These are phyloP conservation scores for Argynnis bischoffii DNA, from an alignment of 2,888 invertebrate genomes.

Conservation along the genomic window DNA sequence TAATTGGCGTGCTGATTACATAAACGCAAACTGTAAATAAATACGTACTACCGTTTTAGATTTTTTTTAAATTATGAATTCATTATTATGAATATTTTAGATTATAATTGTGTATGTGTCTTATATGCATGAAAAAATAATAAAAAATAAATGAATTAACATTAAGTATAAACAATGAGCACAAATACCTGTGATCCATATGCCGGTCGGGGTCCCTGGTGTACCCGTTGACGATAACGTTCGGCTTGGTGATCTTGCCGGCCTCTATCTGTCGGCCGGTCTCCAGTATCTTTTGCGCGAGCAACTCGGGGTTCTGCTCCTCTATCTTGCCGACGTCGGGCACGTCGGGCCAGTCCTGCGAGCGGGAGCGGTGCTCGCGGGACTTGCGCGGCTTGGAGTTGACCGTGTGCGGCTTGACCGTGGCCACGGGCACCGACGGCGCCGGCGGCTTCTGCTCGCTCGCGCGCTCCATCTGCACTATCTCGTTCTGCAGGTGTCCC, in stretches of 20 bases:
- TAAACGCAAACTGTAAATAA: too few species aligned
- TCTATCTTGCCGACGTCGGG: slow-evolving; percentile 95
- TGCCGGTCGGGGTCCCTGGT: slow-evolving; percentile 60
- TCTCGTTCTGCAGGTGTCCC: slow-evolving; percentile 90
- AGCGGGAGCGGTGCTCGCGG: slow-evolving; percentile 89
- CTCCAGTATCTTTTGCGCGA: slow-evolving; percentile 94
- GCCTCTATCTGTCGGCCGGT: slow-evolving; percentile 95
- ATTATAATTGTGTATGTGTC: too few species aligned
- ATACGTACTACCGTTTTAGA: too few species aligned
- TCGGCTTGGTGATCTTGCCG: slow-evolving; percentile 83
- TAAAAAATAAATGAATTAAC: neutral
- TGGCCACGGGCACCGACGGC: slow-evolving; percentile 66
- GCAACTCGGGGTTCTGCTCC: slow-evolving; percentile 94
- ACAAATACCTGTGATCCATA: slow-evolving; percentile 48
- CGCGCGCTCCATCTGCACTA: slow-evolving; percentile 87
- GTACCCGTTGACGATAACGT: slow-evolving; percentile 72
- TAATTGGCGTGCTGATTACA: too few species aligned
- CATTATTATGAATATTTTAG: too few species aligned
- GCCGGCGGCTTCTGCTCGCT: slow-evolving; percentile 82
- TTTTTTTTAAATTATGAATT: too few species aligned
- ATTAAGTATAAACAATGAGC: neutral
- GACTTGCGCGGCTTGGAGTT: slow-evolving; percentile 73
- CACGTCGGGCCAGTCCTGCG: slow-evolving; percentile 95
- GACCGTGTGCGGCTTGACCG: slow-evolving; percentile 71
- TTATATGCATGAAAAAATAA: neutral